Evolutionary conservation across 1,140 invertebrate species (phyloP), one percentile per base, ranked within the genome.

Genomic region (Archegozetes longisetosus): DNA sequence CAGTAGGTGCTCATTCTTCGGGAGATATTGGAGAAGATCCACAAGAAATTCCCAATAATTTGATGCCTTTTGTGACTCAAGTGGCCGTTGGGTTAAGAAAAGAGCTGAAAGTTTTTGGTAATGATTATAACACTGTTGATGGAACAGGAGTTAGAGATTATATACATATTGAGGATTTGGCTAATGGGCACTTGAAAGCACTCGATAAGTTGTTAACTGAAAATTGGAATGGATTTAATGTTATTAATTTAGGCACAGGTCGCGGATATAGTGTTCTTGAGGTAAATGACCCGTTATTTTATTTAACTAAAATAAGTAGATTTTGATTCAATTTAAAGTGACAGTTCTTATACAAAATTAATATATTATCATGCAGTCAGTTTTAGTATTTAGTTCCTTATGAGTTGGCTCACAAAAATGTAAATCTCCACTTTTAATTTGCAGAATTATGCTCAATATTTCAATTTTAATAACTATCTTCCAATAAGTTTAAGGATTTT

Each of bases 81-180:
- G 94, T 98, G 51, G 92, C 93, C 12, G 84, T 96, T 12, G 90
- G 91, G 1, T 82, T 85, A 65, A 76, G 87, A 53, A 74, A 82
- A 46, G 74, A 81, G 53, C 72, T 98, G 0, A 78, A 77, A 66
- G 84, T 98, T 28, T 98, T 84, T 74, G 95, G 95, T 14, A 79
- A 80, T 68, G 91, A 98, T 75, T 98, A 96, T 71, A 77, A 85
- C 61, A 99, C 95, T 1, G 75, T 75, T 46, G 95, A 98, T 79
- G 95, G 95, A 46, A 98, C 95, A 60, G 82, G 93, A 40, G 86
- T 98, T 1, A 77, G 95, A 49, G 95, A 99, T 74, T 99, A 98
- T 69, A 94, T 99, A 66, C 95, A 98, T 71, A 91, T 99, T 28
- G 81, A 85, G 66, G 95, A 99, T 75, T 75, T 98, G 60, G 91